Evolutionary conservation across 1,140 invertebrate genomes (phyloP).

Genomic region (Drosophila hydei): DNA sequence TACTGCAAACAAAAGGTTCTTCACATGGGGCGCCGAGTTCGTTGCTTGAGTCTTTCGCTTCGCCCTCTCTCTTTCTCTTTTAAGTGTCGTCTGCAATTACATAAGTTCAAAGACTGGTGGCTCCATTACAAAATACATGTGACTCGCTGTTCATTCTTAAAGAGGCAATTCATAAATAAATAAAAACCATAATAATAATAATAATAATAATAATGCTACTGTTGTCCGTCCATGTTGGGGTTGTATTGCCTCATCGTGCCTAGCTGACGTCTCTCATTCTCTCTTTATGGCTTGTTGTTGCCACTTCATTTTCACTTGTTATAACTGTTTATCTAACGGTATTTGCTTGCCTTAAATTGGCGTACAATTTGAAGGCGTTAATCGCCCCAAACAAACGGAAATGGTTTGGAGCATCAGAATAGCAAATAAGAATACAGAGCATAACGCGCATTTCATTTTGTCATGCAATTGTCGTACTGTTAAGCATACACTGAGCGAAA

Average conservation of each 20-base stretch:
- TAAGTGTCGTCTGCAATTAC: conserved; percentile 57
- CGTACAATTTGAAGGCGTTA: conserved; percentile 81
- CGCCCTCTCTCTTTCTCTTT: neutral
- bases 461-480: conserved; percentile 7
- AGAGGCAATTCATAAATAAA: conserved; percentile 63
- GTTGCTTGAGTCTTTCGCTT: conserved; percentile 54
- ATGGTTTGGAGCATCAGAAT: conserved; percentile 55
- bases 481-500: neutral
- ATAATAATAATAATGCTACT: conserved; percentile 30
- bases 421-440: conserved; percentile 27
- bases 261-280: conserved; percentile 37
- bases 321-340: conserved; percentile 80
- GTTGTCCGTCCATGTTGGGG: conserved; percentile 7
- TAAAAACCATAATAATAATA: conserved; percentile 55
- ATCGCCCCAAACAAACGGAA: conserved; percentile 69
- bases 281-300: conserved; percentile 33
- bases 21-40: conserved; percentile 27
- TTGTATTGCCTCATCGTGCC: conserved; percentile 28
- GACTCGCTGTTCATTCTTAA: conserved; percentile 43
- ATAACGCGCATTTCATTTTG: conserved; percentile 4
- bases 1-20: conserved; percentile 50
- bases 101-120: conserved; percentile 71
- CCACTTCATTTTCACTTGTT: conserved; percentile 81
- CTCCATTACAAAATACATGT: conserved; percentile 31
- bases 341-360: conserved; percentile 67